Evolutionary conservation across 1,140 invertebrate species (phyloP).

Genomic region (Polypedilum vanderplanki): DNA sequence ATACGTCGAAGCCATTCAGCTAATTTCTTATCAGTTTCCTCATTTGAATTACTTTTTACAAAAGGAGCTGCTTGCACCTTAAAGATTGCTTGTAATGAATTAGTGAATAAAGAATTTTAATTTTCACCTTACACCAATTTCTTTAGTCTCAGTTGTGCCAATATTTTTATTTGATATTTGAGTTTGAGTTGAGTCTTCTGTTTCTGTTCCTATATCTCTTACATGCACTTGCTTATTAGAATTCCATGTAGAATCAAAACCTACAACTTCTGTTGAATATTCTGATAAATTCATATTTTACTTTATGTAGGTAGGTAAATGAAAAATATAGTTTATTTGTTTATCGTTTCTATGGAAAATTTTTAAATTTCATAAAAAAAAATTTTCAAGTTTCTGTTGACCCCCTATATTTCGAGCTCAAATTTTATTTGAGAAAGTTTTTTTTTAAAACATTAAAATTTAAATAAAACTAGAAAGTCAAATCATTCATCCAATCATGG

Average conservation of each 20-base stretch:
- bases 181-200: not conserved
- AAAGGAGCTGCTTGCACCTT: not conserved
- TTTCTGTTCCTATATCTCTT: not conserved
- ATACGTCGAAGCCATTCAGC: slow-evolving; percentile 5
- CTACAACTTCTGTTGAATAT: not conserved
- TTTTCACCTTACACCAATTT: not conserved
- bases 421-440: not conserved
- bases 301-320: not conserved
- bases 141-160: not conserved
- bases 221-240: not conserved
- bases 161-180: not conserved
- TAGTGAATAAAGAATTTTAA: no score
- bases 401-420: not conserved
- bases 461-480: not conserved
- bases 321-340: not conserved
- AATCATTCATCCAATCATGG: not conserved
- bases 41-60: not conserved
- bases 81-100: not conserved
- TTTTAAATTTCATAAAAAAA: not conserved
- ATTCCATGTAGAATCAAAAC: not conserved
- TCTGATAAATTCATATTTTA: not conserved
- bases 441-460: not conserved
- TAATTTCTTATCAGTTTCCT: slow-evolving; percentile 21
- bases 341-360: not conserved
- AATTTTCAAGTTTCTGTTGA: not conserved